phyloP scores from a whole-genome alignment of 2,113 vertebrate genomes.

The Pyxicephalus adspersus region DNA sequence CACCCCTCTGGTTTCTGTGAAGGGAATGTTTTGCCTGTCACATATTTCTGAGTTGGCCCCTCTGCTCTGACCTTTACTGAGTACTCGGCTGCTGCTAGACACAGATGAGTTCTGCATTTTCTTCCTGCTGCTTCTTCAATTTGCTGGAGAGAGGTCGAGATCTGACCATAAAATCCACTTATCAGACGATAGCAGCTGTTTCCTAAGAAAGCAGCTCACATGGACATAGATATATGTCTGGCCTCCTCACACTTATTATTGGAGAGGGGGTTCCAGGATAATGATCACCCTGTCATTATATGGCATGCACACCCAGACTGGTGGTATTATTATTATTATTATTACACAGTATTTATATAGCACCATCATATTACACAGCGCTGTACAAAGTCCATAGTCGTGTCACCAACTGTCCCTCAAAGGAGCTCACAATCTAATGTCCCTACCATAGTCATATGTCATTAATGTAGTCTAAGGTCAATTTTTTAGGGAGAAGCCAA shows the following conservation, averaged over 20 bases:
- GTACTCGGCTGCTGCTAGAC: constrained; percentile 59
- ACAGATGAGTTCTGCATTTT: constrained; percentile 53
- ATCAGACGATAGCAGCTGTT: background rate
- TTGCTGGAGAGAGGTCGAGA: background rate
- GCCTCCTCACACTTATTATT: background rate
- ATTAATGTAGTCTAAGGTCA: too few species aligned
- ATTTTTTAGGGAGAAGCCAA: too few species aligned
- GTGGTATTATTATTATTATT: too few species aligned
- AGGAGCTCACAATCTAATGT: too few species aligned
- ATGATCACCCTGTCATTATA: background rate
- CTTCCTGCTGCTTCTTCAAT: constrained; percentile 16
- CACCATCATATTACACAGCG: too few species aligned
- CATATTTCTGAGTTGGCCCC: constrained; percentile 55
- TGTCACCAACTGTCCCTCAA: too few species aligned
- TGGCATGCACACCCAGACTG: background rate
- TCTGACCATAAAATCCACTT: constrained; percentile 22
- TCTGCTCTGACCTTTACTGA: constrained; percentile 65
- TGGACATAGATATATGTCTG: background rate
- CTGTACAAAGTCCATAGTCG: too few species aligned
- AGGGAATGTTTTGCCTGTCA: fast-evolving
- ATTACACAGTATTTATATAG: too few species aligned
- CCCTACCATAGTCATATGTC: too few species aligned
- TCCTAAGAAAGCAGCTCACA: background rate
- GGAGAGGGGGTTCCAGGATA: background rate
- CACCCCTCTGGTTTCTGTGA: background rate